A percentile compares a stretch with the other conserved stretches of the same genome.
Evolutionary conservation across 2,888 invertebrate species (phyloP).

Genomic region (Halictus ligatus): DNA sequence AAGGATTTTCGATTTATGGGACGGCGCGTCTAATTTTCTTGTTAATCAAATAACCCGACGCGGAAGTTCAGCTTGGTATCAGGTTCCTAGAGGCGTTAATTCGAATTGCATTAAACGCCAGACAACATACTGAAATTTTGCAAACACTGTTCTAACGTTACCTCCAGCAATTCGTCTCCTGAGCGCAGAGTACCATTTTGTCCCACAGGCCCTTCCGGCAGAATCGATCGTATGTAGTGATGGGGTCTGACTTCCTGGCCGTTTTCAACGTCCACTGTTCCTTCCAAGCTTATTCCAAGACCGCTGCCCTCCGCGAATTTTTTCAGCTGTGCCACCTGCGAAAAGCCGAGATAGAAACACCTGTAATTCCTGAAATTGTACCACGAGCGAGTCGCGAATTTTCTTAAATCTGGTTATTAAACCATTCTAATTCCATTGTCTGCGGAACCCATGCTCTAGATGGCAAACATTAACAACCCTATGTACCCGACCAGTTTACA

Average conservation of each 20-base stretch:
- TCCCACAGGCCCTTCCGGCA: slow-evolving; percentile 99
- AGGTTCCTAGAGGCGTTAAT: slow-evolving; percentile 27
- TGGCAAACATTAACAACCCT: not conserved
- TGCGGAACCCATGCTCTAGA: not conserved
- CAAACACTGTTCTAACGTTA: slow-evolving; percentile 74
- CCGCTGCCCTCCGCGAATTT: slow-evolving; percentile 96
- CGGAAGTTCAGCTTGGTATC: not conserved
- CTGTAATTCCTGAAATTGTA: not conserved
- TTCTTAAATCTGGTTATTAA: not conserved
- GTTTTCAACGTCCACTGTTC: slow-evolving; percentile 99
- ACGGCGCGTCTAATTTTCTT: not conserved
- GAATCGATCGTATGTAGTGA: slow-evolving; percentile 98
- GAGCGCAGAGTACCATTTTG: slow-evolving; percentile 94
- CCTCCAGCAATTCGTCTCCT: slow-evolving; percentile 97
- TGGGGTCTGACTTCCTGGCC: slow-evolving; percentile 99
- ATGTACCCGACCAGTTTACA: not conserved
- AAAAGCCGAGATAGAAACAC: not conserved
- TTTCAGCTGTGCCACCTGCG: slow-evolving; percentile 94
- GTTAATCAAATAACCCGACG: not conserved
- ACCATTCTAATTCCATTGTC: not conserved
- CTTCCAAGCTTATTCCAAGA: slow-evolving; percentile 98
- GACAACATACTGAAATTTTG: slow-evolving; percentile 3
- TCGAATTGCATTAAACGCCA: not conserved
- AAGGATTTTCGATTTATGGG: not conserved
- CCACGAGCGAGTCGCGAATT: not conserved